phyloP scores from a whole-genome alignment of 2,888 invertebrate genomes.

The Nebria salina region DNA sequence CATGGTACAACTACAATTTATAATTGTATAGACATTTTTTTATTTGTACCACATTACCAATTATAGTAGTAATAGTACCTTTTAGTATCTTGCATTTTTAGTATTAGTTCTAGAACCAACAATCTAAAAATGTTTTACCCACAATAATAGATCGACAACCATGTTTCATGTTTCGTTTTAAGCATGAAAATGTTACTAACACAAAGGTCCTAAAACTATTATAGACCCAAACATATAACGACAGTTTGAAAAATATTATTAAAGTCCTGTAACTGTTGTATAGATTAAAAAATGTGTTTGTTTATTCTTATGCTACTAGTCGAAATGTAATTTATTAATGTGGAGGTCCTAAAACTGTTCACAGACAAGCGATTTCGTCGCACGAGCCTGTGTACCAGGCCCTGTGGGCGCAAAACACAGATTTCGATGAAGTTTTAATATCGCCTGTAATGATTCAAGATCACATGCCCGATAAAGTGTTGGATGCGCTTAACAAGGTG shows the following conservation, averaged over 20 bases:
- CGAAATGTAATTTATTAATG: background rate
- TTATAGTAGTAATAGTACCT: background rate
- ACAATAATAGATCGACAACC: background rate
- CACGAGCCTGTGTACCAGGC: slow-evolving; percentile 87
- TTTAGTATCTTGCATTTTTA: background rate
- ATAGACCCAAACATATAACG: too few species aligned
- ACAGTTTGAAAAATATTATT: too few species aligned
- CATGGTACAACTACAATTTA: background rate
- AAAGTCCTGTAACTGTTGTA: background rate
- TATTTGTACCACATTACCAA: background rate
- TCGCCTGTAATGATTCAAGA: slow-evolving; percentile 91
- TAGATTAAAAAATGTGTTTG: background rate
- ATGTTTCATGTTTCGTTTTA: background rate
- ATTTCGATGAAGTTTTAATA: slow-evolving; percentile 88
- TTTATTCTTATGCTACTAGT: background rate
- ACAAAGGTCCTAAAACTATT: too few species aligned
- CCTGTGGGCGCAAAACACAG: slow-evolving; percentile 83
- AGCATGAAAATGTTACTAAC: background rate
- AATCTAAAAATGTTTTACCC: background rate
- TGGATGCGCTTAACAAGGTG: slow-evolving; percentile 88
- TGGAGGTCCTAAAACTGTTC: slow-evolving; percentile 46
- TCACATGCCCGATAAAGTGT: slow-evolving; percentile 89
- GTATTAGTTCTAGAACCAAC: background rate
- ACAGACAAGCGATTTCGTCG: slow-evolving; percentile 74
- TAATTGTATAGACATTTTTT: background rate